Percentiles rank a stretch among this genome's conserved stretches.
Evolutionary conservation across 2,113 vertebrate species (phyloP).

Genomic region (Rhinopomastus cyanomelas): DNA sequence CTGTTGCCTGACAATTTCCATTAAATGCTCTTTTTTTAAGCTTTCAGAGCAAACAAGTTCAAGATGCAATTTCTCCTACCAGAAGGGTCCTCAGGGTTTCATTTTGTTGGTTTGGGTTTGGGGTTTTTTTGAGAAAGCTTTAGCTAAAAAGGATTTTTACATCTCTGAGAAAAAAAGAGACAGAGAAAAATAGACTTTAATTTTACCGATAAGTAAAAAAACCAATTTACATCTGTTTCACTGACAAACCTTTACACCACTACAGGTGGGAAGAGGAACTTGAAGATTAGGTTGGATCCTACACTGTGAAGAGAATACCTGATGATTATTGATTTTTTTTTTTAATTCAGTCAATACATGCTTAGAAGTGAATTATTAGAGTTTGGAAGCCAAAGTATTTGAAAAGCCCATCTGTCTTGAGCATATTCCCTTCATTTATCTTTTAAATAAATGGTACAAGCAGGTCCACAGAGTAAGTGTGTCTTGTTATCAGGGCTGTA

Average conservation of each 20-base stretch:
- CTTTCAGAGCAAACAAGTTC: constrained; percentile 6
- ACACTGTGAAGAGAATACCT: not conserved
- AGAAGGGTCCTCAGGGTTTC: not conserved
- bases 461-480: not conserved
- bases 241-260: not conserved
- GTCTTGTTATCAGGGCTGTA: not conserved
- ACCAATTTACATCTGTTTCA: not conserved
- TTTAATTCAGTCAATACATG: not conserved
- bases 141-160: not conserved
- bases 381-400: not conserved
- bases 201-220: not conserved
- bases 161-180: not conserved
- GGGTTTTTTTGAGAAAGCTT: not conserved
- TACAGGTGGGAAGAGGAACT: not conserved
- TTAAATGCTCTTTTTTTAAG: not conserved
- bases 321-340: not conserved
- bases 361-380: not conserved
- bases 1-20: not conserved
- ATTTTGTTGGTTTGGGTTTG: not conserved
- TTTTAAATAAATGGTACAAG: not conserved
- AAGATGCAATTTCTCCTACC: not conserved
- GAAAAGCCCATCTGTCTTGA: not conserved
- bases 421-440: not conserved
- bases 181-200: not conserved
- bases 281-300: not conserved